Evolutionary conservation across 2,797 vertebrate genomes (phyloP).

Genomic region (Cetoscarus ocellatus): DNA sequence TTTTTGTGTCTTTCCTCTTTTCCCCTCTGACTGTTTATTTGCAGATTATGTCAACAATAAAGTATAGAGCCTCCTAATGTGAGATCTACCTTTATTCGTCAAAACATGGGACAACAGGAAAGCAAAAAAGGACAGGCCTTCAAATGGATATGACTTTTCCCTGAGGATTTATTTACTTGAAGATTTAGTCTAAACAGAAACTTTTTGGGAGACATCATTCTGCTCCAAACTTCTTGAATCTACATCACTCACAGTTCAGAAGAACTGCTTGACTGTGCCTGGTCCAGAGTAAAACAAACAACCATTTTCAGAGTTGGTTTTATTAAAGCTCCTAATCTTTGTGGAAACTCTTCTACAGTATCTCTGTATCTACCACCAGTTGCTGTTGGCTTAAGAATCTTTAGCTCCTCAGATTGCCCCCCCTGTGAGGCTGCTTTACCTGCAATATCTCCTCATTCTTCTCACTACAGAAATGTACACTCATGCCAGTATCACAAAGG

Average conservation of each 20-base stretch:
- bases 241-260: not conserved
- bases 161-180: too few species aligned
- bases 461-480: not conserved
- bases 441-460: not conserved
- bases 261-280: not conserved
- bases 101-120: too few species aligned
- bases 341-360: slow-evolving; percentile 1
- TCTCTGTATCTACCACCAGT: not conserved
- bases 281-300: not conserved
- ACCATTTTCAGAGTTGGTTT: not conserved
- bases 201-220: not conserved
- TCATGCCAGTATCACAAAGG: not conserved
- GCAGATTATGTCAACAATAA: too few species aligned
- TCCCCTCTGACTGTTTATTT: too few species aligned
- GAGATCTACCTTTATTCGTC: too few species aligned
- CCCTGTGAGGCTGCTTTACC: slow-evolving; percentile 11
- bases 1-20: too few species aligned
- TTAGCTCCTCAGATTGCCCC: not conserved
- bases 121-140: too few species aligned
- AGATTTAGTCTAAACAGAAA: too few species aligned
- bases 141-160: too few species aligned
- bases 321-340: slow-evolving; percentile 21
- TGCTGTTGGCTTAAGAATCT: slow-evolving; percentile 5
- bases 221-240: too few species aligned
- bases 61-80: too few species aligned